phyloP scores from a whole-genome alignment of 2,113 vertebrate genomes.

The Terrapene triunguis region DNA sequence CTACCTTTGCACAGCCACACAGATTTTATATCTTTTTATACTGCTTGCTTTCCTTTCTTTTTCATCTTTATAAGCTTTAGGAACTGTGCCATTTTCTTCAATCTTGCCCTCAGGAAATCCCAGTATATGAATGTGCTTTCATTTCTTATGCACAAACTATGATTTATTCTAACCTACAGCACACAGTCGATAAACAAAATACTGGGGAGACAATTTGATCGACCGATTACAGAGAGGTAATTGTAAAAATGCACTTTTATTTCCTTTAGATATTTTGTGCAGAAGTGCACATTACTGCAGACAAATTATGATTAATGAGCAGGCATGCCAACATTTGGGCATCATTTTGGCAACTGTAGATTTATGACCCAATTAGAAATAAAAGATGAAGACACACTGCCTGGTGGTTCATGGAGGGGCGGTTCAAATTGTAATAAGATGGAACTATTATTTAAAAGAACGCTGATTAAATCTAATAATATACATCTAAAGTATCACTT shows the following conservation, averaged over 20 bases:
- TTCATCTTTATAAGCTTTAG: not conserved
- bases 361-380: slow-evolving; percentile 72
- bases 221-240: slow-evolving; percentile 40
- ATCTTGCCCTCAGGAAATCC: slow-evolving; percentile 7
- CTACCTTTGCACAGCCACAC: not conserved
- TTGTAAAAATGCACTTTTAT: slow-evolving; percentile 49
- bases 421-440: slow-evolving; percentile 74
- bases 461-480: slow-evolving; percentile 62
- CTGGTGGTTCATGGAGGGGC: slow-evolving; percentile 45
- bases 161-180: slow-evolving; percentile 41
- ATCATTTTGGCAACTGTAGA: slow-evolving; percentile 33
- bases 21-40: not conserved
- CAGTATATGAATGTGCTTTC: not conserved
- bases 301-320: slow-evolving; percentile 66
- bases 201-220: slow-evolving; percentile 45
- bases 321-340: slow-evolving; percentile 14
- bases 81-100: not conserved
- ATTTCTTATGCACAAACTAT: slow-evolving; percentile 18
- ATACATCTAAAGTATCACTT: slow-evolving; percentile 26
- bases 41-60: rapidly evolving
- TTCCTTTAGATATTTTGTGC: slow-evolving; percentile 15
- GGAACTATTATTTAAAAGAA: slow-evolving; percentile 70
- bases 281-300: slow-evolving; percentile 49
- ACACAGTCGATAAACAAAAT: slow-evolving; percentile 66
- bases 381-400: slow-evolving; percentile 69